Evolutionary conservation across 1,140 invertebrate species (phyloP).

Genomic region (Meloidogyne floridensis): DNA sequence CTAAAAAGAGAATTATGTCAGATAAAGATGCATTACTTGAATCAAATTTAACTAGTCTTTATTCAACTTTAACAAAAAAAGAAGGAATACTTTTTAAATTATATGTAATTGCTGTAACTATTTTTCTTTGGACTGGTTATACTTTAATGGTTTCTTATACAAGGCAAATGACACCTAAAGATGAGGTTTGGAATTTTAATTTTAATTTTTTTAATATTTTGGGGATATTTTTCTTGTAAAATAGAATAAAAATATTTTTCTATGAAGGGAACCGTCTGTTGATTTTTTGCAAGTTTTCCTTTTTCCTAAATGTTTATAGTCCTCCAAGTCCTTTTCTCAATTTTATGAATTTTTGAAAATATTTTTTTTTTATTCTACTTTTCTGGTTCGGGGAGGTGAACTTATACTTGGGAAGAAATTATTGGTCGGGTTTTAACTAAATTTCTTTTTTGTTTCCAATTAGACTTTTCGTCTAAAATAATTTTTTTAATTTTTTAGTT

Average conservation of each 20-base stretch:
- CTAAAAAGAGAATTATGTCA: not conserved
- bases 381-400: too few relatives aligned
- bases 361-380: too few relatives aligned
- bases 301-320: too few relatives aligned
- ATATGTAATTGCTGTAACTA: slow-evolving; percentile 20
- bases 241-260: too few relatives aligned
- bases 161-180: slow-evolving; percentile 22
- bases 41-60: not conserved
- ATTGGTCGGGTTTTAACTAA: too few relatives aligned
- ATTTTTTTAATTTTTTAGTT: slow-evolving; percentile 3
- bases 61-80: not conserved
- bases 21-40: not conserved
- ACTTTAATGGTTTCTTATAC: slow-evolving; percentile 28
- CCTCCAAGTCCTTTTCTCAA: too few relatives aligned
- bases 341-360: too few relatives aligned
- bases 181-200: not conserved
- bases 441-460: not conserved
- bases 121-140: slow-evolving; percentile 31
- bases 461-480: not conserved
- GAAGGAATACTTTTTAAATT: slow-evolving; percentile 17
- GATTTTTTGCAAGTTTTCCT: too few relatives aligned
- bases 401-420: too few relatives aligned
- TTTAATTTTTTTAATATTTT: not conserved
- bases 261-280: too few relatives aligned
- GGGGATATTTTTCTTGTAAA: not conserved